Percentiles rank a stretch among this genome's conserved stretches.
These are phyloP conservation scores for Hirundo rustica DNA, from an alignment of 2,797 vertebrate genomes.

Conservation along the genomic window DNA sequence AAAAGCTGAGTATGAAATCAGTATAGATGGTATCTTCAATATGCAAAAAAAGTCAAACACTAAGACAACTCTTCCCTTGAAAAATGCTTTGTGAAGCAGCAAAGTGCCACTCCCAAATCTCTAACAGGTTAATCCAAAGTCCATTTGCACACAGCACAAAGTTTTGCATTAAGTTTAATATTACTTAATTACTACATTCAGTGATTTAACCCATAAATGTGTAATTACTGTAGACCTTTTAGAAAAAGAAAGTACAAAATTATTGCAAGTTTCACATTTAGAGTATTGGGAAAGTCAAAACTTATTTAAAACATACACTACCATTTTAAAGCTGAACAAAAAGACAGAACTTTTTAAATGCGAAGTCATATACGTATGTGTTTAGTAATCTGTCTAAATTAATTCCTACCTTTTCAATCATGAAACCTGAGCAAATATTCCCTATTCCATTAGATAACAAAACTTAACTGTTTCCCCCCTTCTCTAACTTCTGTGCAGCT, in stretches of 20 bases:
- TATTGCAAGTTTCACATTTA: background rate
- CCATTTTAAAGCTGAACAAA: background rate
- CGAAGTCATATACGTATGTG: background rate
- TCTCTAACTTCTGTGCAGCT: background rate
- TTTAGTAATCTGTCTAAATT: background rate
- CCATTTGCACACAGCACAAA: background rate
- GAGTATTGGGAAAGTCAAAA: background rate
- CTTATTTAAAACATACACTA: background rate
- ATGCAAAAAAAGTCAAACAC: background rate
- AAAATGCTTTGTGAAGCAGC: background rate
- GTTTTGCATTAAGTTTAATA: background rate
- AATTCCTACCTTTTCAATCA: background rate
- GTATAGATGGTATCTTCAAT: background rate
- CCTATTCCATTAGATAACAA: background rate
- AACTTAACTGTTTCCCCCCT: background rate
- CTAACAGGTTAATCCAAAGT: background rate
- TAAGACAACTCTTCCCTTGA: background rate
- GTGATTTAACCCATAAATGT: background rate
- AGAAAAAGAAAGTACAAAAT: background rate
- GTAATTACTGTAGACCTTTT: background rate
- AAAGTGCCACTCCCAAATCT: background rate
- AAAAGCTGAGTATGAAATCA: background rate
- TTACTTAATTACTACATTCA: background rate
- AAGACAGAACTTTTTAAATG: background rate
- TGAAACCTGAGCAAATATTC: background rate